Conservation (phyloP, 2,888 invertebrate genomes). For the Limenitis camilla region DNA sequence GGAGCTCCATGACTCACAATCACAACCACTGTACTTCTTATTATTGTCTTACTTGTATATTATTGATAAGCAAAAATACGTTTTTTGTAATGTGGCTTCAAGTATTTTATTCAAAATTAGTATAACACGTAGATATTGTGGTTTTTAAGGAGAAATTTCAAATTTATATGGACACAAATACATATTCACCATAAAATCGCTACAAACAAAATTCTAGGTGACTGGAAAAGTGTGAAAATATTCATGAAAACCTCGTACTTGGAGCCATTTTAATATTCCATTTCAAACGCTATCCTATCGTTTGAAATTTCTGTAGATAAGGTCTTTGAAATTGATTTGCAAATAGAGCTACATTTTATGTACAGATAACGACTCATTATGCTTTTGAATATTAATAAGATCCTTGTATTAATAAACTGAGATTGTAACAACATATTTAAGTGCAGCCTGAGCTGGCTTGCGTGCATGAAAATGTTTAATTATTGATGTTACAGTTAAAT, state of each 20-base stretch:
- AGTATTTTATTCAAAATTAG: no score
- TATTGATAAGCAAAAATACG: no score
- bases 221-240: slow-evolving; percentile 10
- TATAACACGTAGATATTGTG: no score
- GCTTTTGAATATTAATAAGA: background rate
- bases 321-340: slow-evolving; percentile 12
- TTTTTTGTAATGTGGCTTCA: no score
- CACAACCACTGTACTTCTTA: no score
- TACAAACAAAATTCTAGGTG: background rate
- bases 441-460: background rate
- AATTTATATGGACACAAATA: no score
- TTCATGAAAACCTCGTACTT: slow-evolving; percentile 6
- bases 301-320: slow-evolving; percentile 11
- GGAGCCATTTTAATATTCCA: slow-evolving; percentile 10
- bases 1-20: no score
- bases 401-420: background rate
- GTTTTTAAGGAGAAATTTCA: no score
- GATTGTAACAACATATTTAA: background rate
- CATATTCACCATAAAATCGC: background rate
- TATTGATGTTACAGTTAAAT: no score
- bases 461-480: background rate
- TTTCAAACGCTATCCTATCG: slow-evolving; percentile 7
- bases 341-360: slow-evolving; percentile 4
- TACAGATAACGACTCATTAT: background rate
- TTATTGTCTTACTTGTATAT: no score